A percentile compares a stretch with the other conserved stretches of the same genome.
Evolutionary conservation across 2,888 invertebrate genomes (phyloP).

Genomic region (Leucophenga montana): DNA sequence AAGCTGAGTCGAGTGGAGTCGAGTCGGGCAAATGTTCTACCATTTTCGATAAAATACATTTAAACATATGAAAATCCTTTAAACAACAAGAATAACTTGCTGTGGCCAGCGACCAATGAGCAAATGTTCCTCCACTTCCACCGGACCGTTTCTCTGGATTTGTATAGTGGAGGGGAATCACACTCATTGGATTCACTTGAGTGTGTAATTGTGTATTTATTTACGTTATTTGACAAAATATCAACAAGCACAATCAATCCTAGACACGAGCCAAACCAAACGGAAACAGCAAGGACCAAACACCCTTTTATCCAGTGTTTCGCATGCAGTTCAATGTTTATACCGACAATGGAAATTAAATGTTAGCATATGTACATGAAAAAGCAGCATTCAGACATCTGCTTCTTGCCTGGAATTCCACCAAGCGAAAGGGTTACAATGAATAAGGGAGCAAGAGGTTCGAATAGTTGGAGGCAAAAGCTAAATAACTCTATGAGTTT

Average conservation of each 20-base stretch:
- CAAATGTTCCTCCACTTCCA: slow-evolving; percentile 26
- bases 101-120: slow-evolving; percentile 5
- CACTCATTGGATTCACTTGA: slow-evolving; percentile 61
- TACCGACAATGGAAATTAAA: slow-evolving; percentile 37
- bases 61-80: slow-evolving; percentile 67
- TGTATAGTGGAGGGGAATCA: background rate
- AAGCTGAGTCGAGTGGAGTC: slow-evolving; percentile 55
- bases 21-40: slow-evolving; percentile 48
- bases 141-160: background rate
- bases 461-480: slow-evolving; percentile 58
- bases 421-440: slow-evolving; percentile 33
- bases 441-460: slow-evolving; percentile 54
- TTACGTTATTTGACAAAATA: slow-evolving; percentile 71
- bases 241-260: slow-evolving; percentile 70
- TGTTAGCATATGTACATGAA: slow-evolving; percentile 46
- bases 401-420: background rate
- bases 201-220: slow-evolving; percentile 73
- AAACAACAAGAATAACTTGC: slow-evolving; percentile 60
- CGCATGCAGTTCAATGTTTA: background rate
- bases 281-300: no score
- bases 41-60: slow-evolving; percentile 66
- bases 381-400: background rate
- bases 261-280: slow-evolving; percentile 29
- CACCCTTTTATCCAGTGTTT: no score
- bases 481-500: slow-evolving; percentile 49